Percentiles rank a stretch among this genome's conserved stretches.
Evolutionary conservation across 1,140 invertebrate species (phyloP).

Genomic region (Drosophila lini): DNA sequence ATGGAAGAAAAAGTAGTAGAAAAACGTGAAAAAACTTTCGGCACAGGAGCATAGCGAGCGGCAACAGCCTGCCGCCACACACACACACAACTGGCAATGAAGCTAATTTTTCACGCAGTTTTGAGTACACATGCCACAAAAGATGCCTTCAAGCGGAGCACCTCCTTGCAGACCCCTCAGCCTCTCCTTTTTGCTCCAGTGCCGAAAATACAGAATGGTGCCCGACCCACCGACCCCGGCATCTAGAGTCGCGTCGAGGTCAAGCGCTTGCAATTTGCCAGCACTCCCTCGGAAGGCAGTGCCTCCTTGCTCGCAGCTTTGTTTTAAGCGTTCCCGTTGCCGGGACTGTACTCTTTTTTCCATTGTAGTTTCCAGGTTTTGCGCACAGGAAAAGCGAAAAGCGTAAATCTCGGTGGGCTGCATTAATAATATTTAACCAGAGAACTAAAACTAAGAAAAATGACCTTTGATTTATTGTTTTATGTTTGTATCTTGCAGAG

Average conservation of each 20-base stretch:
- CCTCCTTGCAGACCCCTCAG: constrained; percentile 6
- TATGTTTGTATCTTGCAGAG: neutral
- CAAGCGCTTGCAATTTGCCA: constrained; percentile 51
- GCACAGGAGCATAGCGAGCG: constrained; percentile 12
- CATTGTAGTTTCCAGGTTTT: constrained; percentile 10
- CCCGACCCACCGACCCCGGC: constrained; percentile 24
- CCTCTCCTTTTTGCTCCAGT: constrained; percentile 3
- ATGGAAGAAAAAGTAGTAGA: constrained; percentile 1
- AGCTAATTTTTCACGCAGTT: constrained; percentile 77
- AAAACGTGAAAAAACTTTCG: constrained; percentile 34
- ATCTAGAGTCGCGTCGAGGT: constrained; percentile 50
- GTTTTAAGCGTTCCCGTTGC: constrained; percentile 10
- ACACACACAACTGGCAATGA: constrained; percentile 48
- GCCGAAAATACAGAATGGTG: constrained; percentile 19
- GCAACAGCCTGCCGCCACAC: constrained; percentile 33
- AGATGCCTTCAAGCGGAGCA: constrained; percentile 51
- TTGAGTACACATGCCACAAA: constrained; percentile 64
- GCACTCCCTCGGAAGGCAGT: constrained; percentile 19
- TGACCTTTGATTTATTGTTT: too few species aligned
- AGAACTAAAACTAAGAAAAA: neutral
- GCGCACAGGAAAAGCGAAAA: neutral
- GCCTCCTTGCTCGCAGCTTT: constrained; percentile 31
- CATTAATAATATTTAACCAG: neutral
- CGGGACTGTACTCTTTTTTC: constrained; percentile 32
- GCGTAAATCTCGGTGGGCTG: neutral